A percentile compares a stretch with the other conserved stretches of the same genome.
Conservation (phyloP, 2,888 invertebrate species). For the Lymantria dispar region DNA sequence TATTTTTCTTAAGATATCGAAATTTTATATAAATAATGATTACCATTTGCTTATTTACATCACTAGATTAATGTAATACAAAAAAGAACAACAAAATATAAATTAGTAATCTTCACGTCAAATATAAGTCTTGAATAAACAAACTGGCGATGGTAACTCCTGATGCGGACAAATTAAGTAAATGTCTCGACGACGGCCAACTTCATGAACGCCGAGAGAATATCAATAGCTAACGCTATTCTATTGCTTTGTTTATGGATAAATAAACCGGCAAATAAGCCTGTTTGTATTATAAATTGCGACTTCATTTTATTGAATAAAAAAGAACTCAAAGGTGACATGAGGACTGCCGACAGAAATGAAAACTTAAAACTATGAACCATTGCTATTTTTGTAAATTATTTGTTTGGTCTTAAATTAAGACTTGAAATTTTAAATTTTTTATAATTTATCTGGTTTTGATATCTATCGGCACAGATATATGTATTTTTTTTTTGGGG, state of each 20-base stretch:
- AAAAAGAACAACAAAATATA: background rate
- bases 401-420: too few relatives aligned
- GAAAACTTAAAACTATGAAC: too few relatives aligned
- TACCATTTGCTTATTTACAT: background rate
- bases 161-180: conserved; percentile 37
- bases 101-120: conserved; percentile 35
- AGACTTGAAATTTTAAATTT: too few relatives aligned
- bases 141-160: conserved; percentile 36
- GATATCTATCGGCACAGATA: too few relatives aligned
- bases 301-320: conserved; percentile 16
- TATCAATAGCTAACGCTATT: conserved; percentile 44
- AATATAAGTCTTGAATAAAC: conserved; percentile 46
- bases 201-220: conserved; percentile 42
- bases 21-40: too few relatives aligned
- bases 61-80: background rate
- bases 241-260: conserved; percentile 30
- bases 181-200: conserved; percentile 39
- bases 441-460: too few relatives aligned
- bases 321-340: conserved; percentile 2
- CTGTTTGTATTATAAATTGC: conserved; percentile 32
- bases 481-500: too few relatives aligned
- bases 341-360: too few relatives aligned
- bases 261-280: conserved; percentile 6
- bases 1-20: too few relatives aligned
- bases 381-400: too few relatives aligned